Conservation (phyloP, 2,888 invertebrate species). For the Amphipyra tragopoginis region DNA sequence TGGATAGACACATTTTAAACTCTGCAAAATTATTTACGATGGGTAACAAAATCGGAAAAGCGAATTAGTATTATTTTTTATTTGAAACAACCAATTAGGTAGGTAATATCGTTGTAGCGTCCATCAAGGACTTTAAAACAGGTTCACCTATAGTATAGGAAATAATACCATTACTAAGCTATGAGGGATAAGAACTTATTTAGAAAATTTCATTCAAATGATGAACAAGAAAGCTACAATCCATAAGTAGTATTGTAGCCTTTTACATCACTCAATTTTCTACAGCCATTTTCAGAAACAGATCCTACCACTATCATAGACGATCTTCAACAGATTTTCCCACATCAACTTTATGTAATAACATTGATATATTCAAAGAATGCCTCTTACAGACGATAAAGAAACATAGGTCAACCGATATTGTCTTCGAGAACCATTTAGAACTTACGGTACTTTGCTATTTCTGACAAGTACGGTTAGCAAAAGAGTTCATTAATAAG, state of each 20-base stretch:
- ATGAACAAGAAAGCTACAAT: constrained; percentile 15
- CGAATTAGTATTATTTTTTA: too few species aligned
- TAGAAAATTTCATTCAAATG: neutral
- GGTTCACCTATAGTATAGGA: too few species aligned
- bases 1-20: too few species aligned
- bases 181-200: neutral
- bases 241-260: constrained; percentile 5
- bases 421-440: constrained; percentile 61
- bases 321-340: constrained; percentile 29
- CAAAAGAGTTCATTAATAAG: constrained; percentile 72
- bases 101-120: too few species aligned
- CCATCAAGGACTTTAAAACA: too few species aligned
- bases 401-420: constrained; percentile 55
- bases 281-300: constrained; percentile 29
- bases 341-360: constrained; percentile 38
- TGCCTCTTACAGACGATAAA: constrained; percentile 51
- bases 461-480: constrained; percentile 60
- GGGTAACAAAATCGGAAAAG: too few species aligned
- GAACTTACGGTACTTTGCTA: constrained; percentile 55
- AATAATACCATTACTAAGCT: too few species aligned
- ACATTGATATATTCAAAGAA: constrained; percentile 55
- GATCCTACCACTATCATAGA: constrained; percentile 3
- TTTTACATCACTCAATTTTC: constrained; percentile 18
- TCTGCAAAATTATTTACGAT: too few species aligned
- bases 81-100: too few species aligned